A percentile compares a stretch with the other conserved stretches of the same genome.
Conservation (phyloP, 1,140 invertebrate genomes). For the Drosophila repletoides region DNA sequence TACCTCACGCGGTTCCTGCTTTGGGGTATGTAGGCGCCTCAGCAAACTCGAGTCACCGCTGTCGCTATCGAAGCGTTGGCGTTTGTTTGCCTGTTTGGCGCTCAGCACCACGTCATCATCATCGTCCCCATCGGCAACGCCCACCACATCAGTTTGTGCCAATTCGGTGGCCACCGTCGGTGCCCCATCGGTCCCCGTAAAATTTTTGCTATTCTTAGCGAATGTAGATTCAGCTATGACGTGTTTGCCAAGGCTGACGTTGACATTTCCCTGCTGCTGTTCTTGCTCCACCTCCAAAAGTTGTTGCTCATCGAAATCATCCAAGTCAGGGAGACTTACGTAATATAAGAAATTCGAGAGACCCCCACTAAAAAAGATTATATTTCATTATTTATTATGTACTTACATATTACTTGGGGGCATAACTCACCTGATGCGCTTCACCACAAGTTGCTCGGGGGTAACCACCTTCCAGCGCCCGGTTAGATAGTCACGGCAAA, state of each 20-base stretch:
- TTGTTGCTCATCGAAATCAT: constrained; percentile 52
- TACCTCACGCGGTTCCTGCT: constrained; percentile 74
- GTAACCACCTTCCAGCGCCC: constrained; percentile 93
- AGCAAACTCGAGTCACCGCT: constrained; percentile 56
- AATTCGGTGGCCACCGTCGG: constrained; percentile 17
- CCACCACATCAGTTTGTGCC: constrained; percentile 13
- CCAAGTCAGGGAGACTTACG: constrained; percentile 86
- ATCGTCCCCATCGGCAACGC: constrained; percentile 25
- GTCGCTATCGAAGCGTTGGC: constrained; percentile 69
- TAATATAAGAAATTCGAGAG: constrained; percentile 93
- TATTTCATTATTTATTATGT: not conserved
- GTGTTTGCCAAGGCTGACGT: constrained; percentile 34
- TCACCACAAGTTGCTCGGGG: constrained; percentile 88
- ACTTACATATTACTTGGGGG: not conserved
- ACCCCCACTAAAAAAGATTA: constrained; percentile 85
- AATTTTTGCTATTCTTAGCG: constrained; percentile 40
- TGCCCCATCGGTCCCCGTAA: constrained; percentile 1
- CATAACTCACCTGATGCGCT: constrained; percentile 89
- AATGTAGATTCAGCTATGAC: constrained; percentile 50
- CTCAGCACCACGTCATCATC: constrained; percentile 57
- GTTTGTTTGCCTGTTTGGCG: constrained; percentile 60
- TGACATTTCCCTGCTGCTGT: constrained; percentile 45
- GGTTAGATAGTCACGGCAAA: constrained; percentile 93
- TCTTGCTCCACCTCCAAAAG: constrained; percentile 35
- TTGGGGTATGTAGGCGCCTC: constrained; percentile 54